Percentiles rank a stretch among this genome's conserved stretches.
Conservation (phyloP, 1,140 invertebrate species). For the Onthophagus taurus region DNA sequence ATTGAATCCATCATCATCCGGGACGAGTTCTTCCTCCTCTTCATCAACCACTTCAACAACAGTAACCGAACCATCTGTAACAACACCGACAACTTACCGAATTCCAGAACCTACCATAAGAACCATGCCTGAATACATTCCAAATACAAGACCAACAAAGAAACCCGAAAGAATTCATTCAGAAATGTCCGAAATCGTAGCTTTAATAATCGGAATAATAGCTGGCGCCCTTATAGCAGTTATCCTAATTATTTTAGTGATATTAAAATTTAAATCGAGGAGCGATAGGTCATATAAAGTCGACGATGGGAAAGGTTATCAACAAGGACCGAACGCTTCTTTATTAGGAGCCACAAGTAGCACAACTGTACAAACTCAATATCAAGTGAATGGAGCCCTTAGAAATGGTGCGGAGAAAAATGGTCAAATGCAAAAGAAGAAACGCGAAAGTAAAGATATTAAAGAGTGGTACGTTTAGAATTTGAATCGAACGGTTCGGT, state of each 20-base stretch:
- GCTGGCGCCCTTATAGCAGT: slow-evolving; percentile 85
- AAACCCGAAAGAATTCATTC: slow-evolving; percentile 52
- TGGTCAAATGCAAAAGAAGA: slow-evolving; percentile 47
- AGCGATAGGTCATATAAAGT: slow-evolving; percentile 84
- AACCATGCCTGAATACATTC: slow-evolving; percentile 24
- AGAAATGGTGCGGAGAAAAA: slow-evolving; percentile 31
- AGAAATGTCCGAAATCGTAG: slow-evolving; percentile 61
- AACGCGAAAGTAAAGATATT: slow-evolving; percentile 75
- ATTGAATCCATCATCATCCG: background rate
- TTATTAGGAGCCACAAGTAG: slow-evolving; percentile 50
- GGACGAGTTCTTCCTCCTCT: background rate
- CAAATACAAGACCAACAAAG: slow-evolving; percentile 21
- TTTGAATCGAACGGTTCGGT: no score
- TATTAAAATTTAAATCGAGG: slow-evolving; percentile 78
- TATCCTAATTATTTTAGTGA: slow-evolving; percentile 79
- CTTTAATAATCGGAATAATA: slow-evolving; percentile 79
- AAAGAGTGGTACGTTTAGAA: slow-evolving; percentile 89
- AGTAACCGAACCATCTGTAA: slow-evolving; percentile 5
- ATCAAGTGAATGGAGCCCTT: slow-evolving; percentile 36
- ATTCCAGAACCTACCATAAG: slow-evolving; percentile 21
- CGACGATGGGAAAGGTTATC: slow-evolving; percentile 67
- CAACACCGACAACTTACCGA: slow-evolving; percentile 17
- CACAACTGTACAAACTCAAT: slow-evolving; percentile 39
- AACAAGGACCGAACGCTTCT: slow-evolving; percentile 65
- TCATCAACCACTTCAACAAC: slow-evolving; percentile 7